These are phyloP conservation scores for Drosophila meridiana DNA, from an alignment of 2,888 invertebrate genomes.

Conservation along the genomic window DNA sequence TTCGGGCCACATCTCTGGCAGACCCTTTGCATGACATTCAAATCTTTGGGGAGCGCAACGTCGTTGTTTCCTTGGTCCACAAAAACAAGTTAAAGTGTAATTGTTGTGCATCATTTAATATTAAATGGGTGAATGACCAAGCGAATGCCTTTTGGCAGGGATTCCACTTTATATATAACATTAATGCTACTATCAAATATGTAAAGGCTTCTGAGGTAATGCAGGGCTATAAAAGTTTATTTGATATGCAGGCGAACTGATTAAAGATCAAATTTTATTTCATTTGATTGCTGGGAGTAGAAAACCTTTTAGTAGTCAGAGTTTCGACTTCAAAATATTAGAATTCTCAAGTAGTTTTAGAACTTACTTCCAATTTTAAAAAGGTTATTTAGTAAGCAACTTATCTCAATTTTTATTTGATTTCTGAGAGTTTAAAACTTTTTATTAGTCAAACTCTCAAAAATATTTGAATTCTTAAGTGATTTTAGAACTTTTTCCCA, in stretches of 20 bases:
- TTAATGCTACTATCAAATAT: neutral
- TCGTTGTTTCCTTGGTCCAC: neutral
- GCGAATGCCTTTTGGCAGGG: neutral
- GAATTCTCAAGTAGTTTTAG: too few relatives aligned
- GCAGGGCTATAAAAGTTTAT: neutral
- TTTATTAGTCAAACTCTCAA: too few relatives aligned
- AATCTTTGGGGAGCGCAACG: neutral
- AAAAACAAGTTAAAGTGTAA: neutral
- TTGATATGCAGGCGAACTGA: neutral
- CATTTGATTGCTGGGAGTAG: neutral
- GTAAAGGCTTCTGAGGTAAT: neutral
- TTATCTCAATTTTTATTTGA: too few relatives aligned
- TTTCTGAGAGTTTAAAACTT: too few relatives aligned
- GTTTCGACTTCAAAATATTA: too few relatives aligned
- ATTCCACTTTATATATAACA: neutral
- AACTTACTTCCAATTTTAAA: too few relatives aligned
- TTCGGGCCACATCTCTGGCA: neutral
- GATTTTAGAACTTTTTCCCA: too few relatives aligned
- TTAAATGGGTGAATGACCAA: conserved; percentile 16
- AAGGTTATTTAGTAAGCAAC: too few relatives aligned
- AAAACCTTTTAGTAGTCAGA: too few relatives aligned
- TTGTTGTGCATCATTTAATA: conserved; percentile 4
- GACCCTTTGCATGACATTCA: conserved; percentile 20
- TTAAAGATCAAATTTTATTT: neutral
- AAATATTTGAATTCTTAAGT: too few relatives aligned